phyloP scores from a whole-genome alignment of 2,113 vertebrate genomes.

The Physeter macrocephalus region DNA sequence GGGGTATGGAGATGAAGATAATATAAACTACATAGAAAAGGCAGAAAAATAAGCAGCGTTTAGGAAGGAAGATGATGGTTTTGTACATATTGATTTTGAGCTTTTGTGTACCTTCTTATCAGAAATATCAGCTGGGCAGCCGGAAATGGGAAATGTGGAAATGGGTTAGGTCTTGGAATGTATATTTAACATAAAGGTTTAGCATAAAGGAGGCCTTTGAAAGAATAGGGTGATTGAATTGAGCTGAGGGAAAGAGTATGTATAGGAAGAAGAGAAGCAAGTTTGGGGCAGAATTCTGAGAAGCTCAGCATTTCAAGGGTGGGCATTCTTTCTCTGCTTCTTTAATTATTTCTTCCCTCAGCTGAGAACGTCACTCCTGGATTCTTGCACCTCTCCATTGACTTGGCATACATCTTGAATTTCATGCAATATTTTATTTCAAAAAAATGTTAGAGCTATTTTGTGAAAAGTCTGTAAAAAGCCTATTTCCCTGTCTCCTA shows the following conservation, averaged over 20 bases:
- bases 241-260: not conserved
- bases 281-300: not conserved
- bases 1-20: not conserved
- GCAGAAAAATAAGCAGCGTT: not conserved
- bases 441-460: not conserved
- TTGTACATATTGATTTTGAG: not conserved
- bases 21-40: not conserved
- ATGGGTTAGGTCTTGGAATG: not conserved
- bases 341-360: not conserved
- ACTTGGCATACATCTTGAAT: not conserved
- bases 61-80: not conserved
- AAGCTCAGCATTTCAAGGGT: not conserved
- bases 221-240: not conserved
- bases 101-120: not conserved
- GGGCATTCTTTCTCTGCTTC: not conserved
- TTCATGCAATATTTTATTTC: constrained; percentile 15
- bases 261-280: not conserved
- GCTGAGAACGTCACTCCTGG: not conserved
- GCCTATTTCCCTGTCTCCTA: not conserved
- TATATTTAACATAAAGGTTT: not conserved
- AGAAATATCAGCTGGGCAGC: not conserved
- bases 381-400: not conserved
- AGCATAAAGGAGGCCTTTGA: not conserved
- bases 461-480: not conserved
- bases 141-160: not conserved